These are phyloP conservation scores for Xenotilapia caudafasciata DNA, from an alignment of 2,113 vertebrate species.

Conservation along the genomic window DNA sequence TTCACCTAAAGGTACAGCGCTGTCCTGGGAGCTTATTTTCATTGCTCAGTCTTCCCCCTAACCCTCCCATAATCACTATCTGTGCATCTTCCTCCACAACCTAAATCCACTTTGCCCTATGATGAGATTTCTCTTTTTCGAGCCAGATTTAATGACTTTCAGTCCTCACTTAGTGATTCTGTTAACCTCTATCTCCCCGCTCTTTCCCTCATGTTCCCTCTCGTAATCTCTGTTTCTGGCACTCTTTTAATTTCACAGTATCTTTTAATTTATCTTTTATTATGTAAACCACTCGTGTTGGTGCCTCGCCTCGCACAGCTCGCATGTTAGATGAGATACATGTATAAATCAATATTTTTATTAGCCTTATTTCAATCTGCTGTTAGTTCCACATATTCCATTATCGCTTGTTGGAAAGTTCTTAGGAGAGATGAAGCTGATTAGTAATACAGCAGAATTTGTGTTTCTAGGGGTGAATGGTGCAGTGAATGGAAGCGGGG, in stretches of 20 bases:
- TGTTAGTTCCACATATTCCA: conserved; percentile 42
- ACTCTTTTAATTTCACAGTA: conserved; percentile 59
- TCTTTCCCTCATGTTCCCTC: background rate
- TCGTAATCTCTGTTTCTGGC: conserved; percentile 42
- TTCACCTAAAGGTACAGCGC: conserved; percentile 81
- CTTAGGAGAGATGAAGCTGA: conserved; percentile 5
- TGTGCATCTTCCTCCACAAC: background rate
- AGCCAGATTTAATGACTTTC: conserved; percentile 53
- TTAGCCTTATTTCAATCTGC: conserved; percentile 34
- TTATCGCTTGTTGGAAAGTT: conserved; percentile 26
- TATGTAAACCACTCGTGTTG: conserved; percentile 61
- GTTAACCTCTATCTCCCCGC: conserved; percentile 15
- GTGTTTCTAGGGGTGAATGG: conserved; percentile 83
- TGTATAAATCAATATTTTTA: conserved; percentile 62
- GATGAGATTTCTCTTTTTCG: conserved; percentile 42
- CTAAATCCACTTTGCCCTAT: conserved; percentile 32
- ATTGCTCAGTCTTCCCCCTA: background rate
- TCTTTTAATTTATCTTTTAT: conserved; percentile 70
- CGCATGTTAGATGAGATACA: conserved; percentile 59
- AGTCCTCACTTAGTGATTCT: conserved; percentile 47
- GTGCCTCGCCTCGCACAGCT: conserved; percentile 16
- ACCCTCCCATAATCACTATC: background rate
- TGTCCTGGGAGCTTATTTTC: background rate
- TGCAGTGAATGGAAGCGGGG: conserved; percentile 84
- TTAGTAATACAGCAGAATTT: conserved; percentile 1